Conservation (phyloP, 2,797 vertebrate species). For the Acrossocheilus wenchowensis region DNA sequence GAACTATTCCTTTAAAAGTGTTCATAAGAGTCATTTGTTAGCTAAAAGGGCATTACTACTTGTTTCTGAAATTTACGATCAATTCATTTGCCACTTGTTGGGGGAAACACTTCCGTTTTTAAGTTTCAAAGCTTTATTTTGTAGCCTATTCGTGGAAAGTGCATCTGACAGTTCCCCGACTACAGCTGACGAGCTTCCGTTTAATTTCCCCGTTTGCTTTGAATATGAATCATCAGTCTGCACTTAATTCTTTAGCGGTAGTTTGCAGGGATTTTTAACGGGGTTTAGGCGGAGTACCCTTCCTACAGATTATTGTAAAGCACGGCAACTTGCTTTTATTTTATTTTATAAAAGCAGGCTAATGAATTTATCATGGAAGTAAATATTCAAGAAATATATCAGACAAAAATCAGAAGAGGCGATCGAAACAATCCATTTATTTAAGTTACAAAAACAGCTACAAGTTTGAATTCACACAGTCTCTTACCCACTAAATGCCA, state of each 20-base stretch:
- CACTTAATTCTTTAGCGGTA: background rate
- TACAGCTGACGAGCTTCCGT: background rate
- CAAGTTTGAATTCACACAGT: background rate
- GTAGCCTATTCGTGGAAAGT: background rate
- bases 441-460: background rate
- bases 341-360: too few species aligned
- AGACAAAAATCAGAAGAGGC: background rate
- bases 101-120: background rate
- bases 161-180: background rate
- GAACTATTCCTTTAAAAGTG: background rate
- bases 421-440: background rate
- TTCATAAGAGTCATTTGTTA: background rate
- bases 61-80: background rate
- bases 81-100: background rate
- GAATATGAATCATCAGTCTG: background rate
- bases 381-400: background rate
- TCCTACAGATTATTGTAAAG: background rate
- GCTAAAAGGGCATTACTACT: background rate
- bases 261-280: background rate
- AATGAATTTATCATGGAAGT: background rate
- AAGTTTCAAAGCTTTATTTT: background rate
- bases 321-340: background rate
- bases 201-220: background rate
- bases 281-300: background rate
- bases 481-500: constrained; percentile 87